Evolutionary conservation across 53 echinoderm and acorn worm species (phyloP), one percentile per base, ranked within the genome.

Genomic region (Temnopleurus reevesii): DNA sequence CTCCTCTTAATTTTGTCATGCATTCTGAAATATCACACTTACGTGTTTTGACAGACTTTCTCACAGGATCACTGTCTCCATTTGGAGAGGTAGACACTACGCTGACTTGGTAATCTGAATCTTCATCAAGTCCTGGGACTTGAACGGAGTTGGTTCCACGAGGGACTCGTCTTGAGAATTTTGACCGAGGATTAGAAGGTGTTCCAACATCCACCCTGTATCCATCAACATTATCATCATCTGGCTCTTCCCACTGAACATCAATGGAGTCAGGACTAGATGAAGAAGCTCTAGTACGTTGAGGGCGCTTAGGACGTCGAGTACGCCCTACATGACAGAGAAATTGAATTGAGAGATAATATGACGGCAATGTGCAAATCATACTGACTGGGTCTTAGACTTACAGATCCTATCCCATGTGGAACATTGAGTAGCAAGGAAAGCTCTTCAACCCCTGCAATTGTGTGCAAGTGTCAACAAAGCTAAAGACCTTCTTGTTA

Each of bases 181-280:
- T 36, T 9, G 71, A 71, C 36, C 30, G 2, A 12, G 83, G 83
- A 55, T 83, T 23, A 23, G 83, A 83, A 18, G 83, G 55, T 3
- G 83, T 49, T 55, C 83, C 83, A 54, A 83, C 83, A 36, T 83
- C 83, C 38, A 83, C 36, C 53, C 83, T 83, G 83, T 83, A 83
- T 36, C 57, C 83, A 38, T 36, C 23, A 38, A 71, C 41, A 21
- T 38, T 57, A 12, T 83, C 56, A 56, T 53, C 83, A 56, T 53
- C 56, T 31, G 83, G 36, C 7, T 49, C 47, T 53, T 36, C 27
- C 83, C 83, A 83, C 18, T 18, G 31, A 34, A 83, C 83, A 33
- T 83, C 56, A 33, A 83, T 55, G 57, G 83, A 53, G 51, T 83
- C 38, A 12, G 86, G 46, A 2, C 86, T 71, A 3, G 71, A 71